Evolutionary conservation across 1,140 invertebrate genomes (phyloP).

Genomic region (Potamilus streckersoni): DNA sequence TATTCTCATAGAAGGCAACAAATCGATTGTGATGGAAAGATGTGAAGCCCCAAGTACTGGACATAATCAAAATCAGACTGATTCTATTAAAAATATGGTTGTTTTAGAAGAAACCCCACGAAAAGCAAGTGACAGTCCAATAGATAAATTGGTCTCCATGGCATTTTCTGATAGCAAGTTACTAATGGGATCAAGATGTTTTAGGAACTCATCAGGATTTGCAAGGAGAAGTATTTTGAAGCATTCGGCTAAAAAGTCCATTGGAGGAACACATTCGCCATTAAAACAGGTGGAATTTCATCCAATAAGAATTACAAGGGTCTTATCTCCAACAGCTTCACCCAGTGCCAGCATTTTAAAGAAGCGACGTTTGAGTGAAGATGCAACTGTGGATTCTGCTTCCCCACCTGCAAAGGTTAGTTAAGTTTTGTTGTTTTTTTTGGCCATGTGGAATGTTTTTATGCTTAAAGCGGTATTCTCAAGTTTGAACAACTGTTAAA

Average conservation of each 20-base stretch:
- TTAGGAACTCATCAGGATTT: slow-evolving; percentile 26
- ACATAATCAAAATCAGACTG: neutral
- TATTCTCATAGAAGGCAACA: neutral
- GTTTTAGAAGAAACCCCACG: slow-evolving; percentile 39
- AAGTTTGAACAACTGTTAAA: no score
- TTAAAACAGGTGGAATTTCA: slow-evolving; percentile 26
- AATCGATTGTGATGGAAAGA: neutral
- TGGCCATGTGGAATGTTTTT: neutral
- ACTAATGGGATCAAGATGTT: slow-evolving; percentile 29
- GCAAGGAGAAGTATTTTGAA: slow-evolving; percentile 48
- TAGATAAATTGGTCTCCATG: slow-evolving; percentile 7
- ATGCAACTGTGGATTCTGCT: slow-evolving; percentile 35
- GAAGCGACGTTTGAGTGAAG: slow-evolving; percentile 36
- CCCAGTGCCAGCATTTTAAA: slow-evolving; percentile 60
- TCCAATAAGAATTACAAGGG: slow-evolving; percentile 39
- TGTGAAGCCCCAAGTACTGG: neutral
- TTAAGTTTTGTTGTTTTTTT: neutral
- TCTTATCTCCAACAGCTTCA: slow-evolving; percentile 56
- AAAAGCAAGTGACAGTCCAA: slow-evolving; percentile 23
- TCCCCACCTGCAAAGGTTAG: slow-evolving; percentile 57
- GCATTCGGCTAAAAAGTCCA: neutral
- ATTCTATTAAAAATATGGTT: neutral
- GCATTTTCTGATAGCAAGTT: slow-evolving; percentile 39
- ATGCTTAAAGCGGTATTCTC: neutral
- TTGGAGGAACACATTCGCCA: slow-evolving; percentile 15